phyloP scores from a whole-genome alignment of 2,113 vertebrate species.

The Urocolius indicus region DNA sequence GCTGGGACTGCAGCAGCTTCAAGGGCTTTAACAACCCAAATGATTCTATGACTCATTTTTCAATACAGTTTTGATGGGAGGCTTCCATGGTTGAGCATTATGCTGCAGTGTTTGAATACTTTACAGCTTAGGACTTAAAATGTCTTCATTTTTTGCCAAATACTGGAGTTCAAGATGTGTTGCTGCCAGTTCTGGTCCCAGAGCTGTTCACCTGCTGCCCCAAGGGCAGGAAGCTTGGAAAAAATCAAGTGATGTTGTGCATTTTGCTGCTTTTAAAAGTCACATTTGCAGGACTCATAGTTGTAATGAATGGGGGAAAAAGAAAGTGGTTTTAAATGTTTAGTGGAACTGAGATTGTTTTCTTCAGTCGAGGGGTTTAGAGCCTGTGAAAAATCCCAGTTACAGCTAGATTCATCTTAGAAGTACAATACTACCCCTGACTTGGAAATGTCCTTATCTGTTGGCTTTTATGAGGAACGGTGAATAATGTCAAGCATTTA shows the following conservation, averaged over 20 bases:
- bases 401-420: background rate
- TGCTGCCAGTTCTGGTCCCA: background rate
- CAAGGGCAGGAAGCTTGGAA: background rate
- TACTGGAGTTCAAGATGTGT: background rate
- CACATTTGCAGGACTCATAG: background rate
- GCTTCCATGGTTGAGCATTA: fast-evolving
- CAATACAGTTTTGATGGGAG: fast-evolving
- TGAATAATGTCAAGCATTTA: background rate
- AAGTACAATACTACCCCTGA: background rate
- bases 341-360: background rate
- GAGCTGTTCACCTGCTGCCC: background rate
- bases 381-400: background rate
- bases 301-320: background rate
- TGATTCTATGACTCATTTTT: too few species aligned
- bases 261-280: background rate
- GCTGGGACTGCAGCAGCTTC: too few species aligned
- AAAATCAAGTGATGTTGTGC: background rate
- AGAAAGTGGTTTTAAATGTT: background rate
- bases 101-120: background rate
- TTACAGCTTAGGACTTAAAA: fast-evolving
- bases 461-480: background rate
- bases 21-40: too few species aligned
- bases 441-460: background rate
- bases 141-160: too few species aligned
- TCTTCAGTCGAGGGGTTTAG: background rate